Base-by-base conservation (phyloP, 2,113 vertebrate species). In the Tachuris rubrigastra region DNA sequence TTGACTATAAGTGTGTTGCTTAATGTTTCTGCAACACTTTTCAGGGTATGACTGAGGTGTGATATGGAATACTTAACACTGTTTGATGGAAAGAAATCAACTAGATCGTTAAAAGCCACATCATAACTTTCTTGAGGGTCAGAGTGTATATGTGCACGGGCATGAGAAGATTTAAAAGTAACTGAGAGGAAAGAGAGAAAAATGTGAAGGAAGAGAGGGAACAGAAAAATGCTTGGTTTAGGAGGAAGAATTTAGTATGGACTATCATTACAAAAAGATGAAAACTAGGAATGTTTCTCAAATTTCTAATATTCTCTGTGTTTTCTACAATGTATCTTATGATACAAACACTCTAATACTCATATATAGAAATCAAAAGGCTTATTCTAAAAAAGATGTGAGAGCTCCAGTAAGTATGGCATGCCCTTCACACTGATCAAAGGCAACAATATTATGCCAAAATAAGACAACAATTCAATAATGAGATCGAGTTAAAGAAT, bases 391-490 rank as follows among this genome's bases (percentile, higher is more conserved):
- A 73, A 94, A 78, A n/a, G 33, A n/a, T 69, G 46, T 35, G 78
- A 89, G 47, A 74, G 14, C 60, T 79, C 39, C 58, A 55, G 35
- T 11, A 91, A 72, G 60, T 87, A 85, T 24, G 25, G 35, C 47
- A 75, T 37, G 20, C 31, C 18, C 5, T 28, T 95, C 74, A 72
- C 60, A 65, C 8, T 90, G 78, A 94, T 93, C 92, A 93, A 96
- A 94, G 75, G 71, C 62, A 87, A 86, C 89, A 81, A 37, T 78
- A 65, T 33, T 72, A 72, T 85, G 69, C 49, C 47, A 95, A 72
- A 93, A 89, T 78, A 59, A 89, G 66, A 89, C 33, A 95, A 87
- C 35, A 75, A 76, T 82, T 87, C 69, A 84, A 39, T 87, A 71
- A n/a, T 50, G 84, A 85, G 58, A 60, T 84, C 65, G 56, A 82